Conservation (phyloP, 92 coral and sea anemone genomes). For the Anthopleura xanthogrammica region DNA sequence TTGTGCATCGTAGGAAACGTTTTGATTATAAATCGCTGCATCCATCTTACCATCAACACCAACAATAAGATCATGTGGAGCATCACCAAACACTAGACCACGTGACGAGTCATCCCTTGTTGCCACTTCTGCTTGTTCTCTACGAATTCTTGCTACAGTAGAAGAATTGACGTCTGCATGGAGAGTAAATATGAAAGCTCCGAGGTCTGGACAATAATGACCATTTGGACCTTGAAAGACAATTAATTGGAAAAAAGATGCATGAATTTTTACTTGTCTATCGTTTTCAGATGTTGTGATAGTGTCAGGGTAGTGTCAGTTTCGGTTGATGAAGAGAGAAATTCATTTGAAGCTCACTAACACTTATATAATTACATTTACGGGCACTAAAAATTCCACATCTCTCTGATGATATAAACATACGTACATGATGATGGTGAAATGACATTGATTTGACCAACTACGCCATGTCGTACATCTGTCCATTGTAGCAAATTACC, state of each 20-base stretch:
- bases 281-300: too few species aligned
- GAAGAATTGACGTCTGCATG: slow-evolving; percentile 20
- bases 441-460: slow-evolving; percentile 10
- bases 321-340: too few species aligned
- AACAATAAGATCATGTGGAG: slow-evolving; percentile 52
- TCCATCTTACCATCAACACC: slow-evolving; percentile 45
- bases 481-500: slow-evolving; percentile 40
- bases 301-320: too few species aligned
- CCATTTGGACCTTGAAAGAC: slow-evolving; percentile 35
- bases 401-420: not conserved
- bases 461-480: slow-evolving; percentile 1
- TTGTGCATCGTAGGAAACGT: slow-evolving; percentile 28
- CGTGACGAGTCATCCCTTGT: slow-evolving; percentile 21
- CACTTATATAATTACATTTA: not conserved
- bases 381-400: not conserved
- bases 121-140: slow-evolving; percentile 14
- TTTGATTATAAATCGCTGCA: slow-evolving; percentile 24
- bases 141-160: slow-evolving; percentile 17
- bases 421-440: slow-evolving; percentile 43
- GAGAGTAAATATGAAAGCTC: slow-evolving; percentile 49
- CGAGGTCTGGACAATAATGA: slow-evolving; percentile 37
- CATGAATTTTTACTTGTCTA: not conserved
- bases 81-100: slow-evolving; percentile 57
- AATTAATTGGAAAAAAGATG: not conserved
- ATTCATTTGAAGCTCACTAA: too few species aligned